Conservation (phyloP, 2,797 vertebrate species). For the Hippoglossus hippoglossus region DNA sequence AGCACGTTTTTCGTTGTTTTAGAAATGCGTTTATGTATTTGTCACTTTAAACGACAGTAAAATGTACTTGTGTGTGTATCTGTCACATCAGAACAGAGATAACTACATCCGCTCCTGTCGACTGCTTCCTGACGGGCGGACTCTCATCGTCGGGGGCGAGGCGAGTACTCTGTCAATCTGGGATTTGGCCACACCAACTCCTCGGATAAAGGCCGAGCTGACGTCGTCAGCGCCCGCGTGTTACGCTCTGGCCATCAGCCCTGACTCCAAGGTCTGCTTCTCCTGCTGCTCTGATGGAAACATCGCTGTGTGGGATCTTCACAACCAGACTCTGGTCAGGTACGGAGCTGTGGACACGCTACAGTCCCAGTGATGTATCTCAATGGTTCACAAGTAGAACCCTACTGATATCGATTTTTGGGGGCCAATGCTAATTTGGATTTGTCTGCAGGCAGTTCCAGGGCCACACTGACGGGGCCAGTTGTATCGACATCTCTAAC, state of each 20-base stretch:
- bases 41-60: background rate
- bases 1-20: background rate
- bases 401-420: too few relatives aligned
- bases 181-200: conserved; percentile 95
- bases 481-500: conserved; percentile 98
- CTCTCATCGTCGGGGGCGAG: conserved; percentile 94
- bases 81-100: conserved; percentile 79
- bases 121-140: conserved; percentile 93
- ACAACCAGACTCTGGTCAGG: conserved; percentile 97
- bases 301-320: conserved; percentile 96
- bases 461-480: conserved; percentile 96
- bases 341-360: conserved; percentile 58
- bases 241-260: conserved; percentile 96
- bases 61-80: conserved; percentile 2
- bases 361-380: too few relatives aligned
- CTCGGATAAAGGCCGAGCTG: conserved; percentile 95
- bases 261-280: conserved; percentile 97
- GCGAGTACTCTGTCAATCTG: conserved; percentile 96
- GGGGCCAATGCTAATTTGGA: too few relatives aligned
- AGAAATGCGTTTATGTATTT: background rate
- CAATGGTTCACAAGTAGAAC: too few relatives aligned
- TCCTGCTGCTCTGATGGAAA: conserved; percentile 97
- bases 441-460: conserved; percentile 90
- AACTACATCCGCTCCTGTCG: conserved; percentile 97
- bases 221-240: conserved; percentile 95